Evolutionary conservation across 2,888 invertebrate species (phyloP).

Genomic region (Cetonia aurata): DNA sequence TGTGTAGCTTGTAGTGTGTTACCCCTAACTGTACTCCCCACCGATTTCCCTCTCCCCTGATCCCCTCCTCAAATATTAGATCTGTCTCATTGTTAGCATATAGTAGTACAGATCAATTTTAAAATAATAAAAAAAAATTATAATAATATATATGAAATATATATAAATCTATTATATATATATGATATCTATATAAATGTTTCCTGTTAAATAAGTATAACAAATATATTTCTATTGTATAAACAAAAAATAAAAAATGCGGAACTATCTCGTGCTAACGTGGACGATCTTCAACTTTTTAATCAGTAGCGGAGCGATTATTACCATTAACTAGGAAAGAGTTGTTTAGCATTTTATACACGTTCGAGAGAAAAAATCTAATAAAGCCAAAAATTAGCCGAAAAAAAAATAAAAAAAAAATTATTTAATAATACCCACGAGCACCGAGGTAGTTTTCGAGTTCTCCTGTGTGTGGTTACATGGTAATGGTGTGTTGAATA

Average conservation of each 20-base stretch:
- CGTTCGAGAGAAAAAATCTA: background rate
- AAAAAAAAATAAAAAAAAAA: constrained; percentile 16
- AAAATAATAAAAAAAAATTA: constrained; percentile 34
- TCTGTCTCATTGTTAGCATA: constrained; percentile 65
- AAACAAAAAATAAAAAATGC: background rate
- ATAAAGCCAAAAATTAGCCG: background rate
- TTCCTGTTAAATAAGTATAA: constrained; percentile 66
- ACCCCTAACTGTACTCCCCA: constrained; percentile 62
- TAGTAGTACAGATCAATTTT: constrained; percentile 65
- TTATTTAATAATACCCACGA: constrained; percentile 4
- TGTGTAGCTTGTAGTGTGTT: constrained; percentile 65
- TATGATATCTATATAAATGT: constrained; percentile 67
- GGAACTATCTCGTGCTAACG: constrained; percentile 57
- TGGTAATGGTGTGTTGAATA: constrained; percentile 60
- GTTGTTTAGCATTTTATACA: constrained; percentile 33
- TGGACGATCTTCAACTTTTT: constrained; percentile 20
- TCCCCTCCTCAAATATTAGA: constrained; percentile 59
- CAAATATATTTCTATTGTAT: constrained; percentile 64
- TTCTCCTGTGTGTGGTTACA: constrained; percentile 56
- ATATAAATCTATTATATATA: constrained; percentile 61
- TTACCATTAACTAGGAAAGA: constrained; percentile 28
- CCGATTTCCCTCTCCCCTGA: constrained; percentile 64
- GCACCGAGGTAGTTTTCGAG: constrained; percentile 16
- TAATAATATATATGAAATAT: constrained; percentile 56
- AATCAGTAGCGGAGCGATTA: constrained; percentile 33